Conservation (phyloP, 2,888 invertebrate species). For the Leucania comma region DNA sequence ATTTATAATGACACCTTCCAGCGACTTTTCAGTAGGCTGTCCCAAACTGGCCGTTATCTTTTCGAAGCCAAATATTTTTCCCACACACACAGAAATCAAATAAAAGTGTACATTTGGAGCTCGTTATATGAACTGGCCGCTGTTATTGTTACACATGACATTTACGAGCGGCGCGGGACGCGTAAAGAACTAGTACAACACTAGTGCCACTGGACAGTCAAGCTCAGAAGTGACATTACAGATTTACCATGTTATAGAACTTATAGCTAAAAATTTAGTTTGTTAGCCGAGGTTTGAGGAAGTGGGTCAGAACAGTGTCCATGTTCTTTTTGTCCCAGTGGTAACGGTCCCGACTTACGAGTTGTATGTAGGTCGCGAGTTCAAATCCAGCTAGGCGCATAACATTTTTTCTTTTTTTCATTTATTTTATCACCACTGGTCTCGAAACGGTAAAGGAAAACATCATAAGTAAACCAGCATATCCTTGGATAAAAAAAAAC, state of each 20-base stretch:
- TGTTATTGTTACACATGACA: conserved; percentile 44
- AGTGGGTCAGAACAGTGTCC: too few relatives aligned
- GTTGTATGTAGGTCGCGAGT: too few relatives aligned
- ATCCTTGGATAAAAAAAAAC: too few relatives aligned
- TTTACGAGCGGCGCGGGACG: conserved; percentile 29
- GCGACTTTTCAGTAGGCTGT: neutral
- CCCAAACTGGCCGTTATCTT: neutral
- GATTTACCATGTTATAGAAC: neutral
- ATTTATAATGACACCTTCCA: neutral
- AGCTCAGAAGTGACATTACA: conserved; percentile 6
- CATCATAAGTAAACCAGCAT: too few relatives aligned
- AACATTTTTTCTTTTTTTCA: too few relatives aligned
- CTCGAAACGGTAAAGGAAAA: too few relatives aligned
- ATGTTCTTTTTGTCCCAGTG: too few relatives aligned
- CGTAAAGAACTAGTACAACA: conserved; percentile 13
- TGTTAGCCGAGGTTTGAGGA: too few relatives aligned
- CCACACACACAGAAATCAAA: conserved; percentile 17
- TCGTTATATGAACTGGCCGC: conserved; percentile 22
- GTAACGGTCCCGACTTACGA: too few relatives aligned
- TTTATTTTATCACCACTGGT: too few relatives aligned
- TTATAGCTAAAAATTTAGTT: too few relatives aligned
- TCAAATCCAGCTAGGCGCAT: too few relatives aligned
- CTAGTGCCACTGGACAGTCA: neutral
- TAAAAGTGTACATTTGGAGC: conserved; percentile 21
- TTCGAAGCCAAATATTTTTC: neutral